Percentiles rank a stretch among this genome's conserved stretches.
Evolutionary conservation across 2,888 invertebrate genomes (phyloP).

Genomic region (Cryptocheilus praepositus): DNA sequence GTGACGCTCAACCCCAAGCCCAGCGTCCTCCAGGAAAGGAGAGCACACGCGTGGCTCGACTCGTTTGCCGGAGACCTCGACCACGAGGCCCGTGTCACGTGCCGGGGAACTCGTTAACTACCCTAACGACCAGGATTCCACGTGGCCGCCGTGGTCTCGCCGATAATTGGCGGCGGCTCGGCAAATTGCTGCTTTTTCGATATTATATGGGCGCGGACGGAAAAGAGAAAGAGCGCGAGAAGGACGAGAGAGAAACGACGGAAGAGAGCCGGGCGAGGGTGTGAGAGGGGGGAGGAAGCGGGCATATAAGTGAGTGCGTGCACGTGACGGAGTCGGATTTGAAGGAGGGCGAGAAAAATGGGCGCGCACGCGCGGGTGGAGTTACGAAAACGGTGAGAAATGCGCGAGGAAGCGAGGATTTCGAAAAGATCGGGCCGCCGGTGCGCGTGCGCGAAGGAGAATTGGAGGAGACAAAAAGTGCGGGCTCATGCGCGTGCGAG

Average conservation of each 20-base stretch:
- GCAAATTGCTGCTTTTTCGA: conserved; percentile 54
- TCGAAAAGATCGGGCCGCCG: no score
- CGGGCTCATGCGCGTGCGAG: no score
- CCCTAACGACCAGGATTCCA: conserved; percentile 70
- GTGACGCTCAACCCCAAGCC: conserved; percentile 58
- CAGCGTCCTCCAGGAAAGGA: not conserved
- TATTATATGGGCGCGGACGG: conserved; percentile 42
- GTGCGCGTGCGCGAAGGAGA: no score
- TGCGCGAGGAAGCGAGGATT: no score
- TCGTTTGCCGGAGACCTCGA: conserved; percentile 36
- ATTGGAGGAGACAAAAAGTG: no score
- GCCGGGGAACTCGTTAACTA: conserved; percentile 69
- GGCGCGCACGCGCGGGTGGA: no score
- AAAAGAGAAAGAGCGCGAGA: conserved; percentile 7
- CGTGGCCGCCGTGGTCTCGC: conserved; percentile 65
- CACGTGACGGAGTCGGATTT: not conserved
- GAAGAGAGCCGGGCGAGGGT: conserved; percentile 25
- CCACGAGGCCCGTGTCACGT: conserved; percentile 63
- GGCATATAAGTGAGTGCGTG: not conserved
- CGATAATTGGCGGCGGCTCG: conserved; percentile 64
- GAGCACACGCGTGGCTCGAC: conserved; percentile 19
- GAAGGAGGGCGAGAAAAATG: not conserved
- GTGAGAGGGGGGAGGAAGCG: conserved; percentile 16
- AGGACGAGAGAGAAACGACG: no score
- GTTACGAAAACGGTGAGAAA: no score